Base-by-base conservation (phyloP, 1,140 invertebrate genomes). In the Campoletis sonorensis region DNA sequence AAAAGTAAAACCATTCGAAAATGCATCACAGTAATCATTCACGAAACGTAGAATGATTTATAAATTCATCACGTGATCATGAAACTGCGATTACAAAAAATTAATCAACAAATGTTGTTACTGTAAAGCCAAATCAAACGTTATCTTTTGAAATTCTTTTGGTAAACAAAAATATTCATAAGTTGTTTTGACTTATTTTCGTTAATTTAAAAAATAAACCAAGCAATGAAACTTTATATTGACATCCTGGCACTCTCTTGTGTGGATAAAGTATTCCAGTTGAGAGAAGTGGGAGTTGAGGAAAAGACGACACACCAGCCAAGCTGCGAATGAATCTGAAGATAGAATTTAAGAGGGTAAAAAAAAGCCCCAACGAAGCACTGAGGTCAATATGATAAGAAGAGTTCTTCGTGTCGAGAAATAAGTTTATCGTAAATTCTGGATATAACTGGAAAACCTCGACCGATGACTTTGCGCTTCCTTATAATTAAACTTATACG, bases 331-430 rank as follows among this genome's bases (percentile, higher is more conserved):
- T 58, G 18, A 21, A n/a, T 58, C 18, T 58, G 5, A 13, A n/a
- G 54, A n/a, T 10, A 58, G 18, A 58, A 21, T 58, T 58, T 58
- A n/a, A 58, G 21, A 10, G 10, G 18, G 49, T 54, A 18, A 71
- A 71, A 71, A n/a, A 71, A 71, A 71, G 13, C 30, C 30, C 26
- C 18, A 33, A 7, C 27, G 33, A 30, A 71, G 68, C 68, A 71
- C 27, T 21, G 68, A 37, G 68, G 68, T 71, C 30, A 33, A 1
- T 4, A 37, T 18, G 68, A 71, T 71, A 71, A 71, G 30, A 58
- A 58, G 30, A 71, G 68, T 71, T 71, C 68, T 71, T 33, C 33
- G 11, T 71, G 68, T 71, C 27, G 68, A 71, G 27, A 37, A 37
- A 33, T n/a, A 58, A 58, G 54, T 58, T 58, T 18, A 58, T 58